phyloP scores from a whole-genome alignment of 1,140 invertebrate species.

The Oryzaephilus surinamensis region DNA sequence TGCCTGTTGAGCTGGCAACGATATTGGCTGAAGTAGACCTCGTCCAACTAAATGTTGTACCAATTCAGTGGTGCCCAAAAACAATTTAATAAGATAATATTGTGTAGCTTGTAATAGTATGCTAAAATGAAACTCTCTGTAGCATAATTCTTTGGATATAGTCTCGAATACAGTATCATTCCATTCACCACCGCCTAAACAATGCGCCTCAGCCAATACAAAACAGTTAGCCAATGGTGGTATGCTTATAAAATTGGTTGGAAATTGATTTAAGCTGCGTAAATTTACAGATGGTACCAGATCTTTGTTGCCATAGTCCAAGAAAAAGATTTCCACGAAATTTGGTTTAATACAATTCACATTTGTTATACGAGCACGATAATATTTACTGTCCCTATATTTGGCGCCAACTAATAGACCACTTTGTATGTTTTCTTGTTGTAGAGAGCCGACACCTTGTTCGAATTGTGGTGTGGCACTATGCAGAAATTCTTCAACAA shows the following conservation, averaged over 20 bases:
- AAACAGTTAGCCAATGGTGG: conserved; percentile 47
- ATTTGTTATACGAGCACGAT: conserved; percentile 46
- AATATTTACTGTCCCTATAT: conserved; percentile 52
- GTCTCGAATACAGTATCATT: conserved; percentile 20
- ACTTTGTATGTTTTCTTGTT: conserved; percentile 35
- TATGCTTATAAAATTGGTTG: conserved; percentile 40
- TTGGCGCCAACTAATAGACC: conserved; percentile 51
- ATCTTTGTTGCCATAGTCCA: conserved; percentile 60
- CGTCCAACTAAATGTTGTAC: conserved; percentile 12
- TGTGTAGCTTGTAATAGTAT: conserved; percentile 20
- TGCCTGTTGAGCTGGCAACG: conserved; percentile 23
- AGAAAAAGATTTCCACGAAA: conserved; percentile 48
- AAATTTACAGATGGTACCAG: conserved; percentile 43
- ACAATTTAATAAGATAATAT: conserved; percentile 20
- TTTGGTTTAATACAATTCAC: conserved; percentile 36
- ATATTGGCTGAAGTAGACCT: conserved; percentile 21
- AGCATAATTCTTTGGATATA: conserved; percentile 24
- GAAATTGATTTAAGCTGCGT: conserved; percentile 41
- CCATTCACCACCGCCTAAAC: conserved; percentile 24
- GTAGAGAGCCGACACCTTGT: conserved; percentile 34
- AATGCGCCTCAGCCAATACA: conserved; percentile 40
- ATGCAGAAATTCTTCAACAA: conserved; percentile 44
- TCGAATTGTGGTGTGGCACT: conserved; percentile 38
- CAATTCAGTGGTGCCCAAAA: conserved; percentile 14
- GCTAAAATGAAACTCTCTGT: conserved; percentile 20